These are phyloP conservation scores for Elephas maximus DNA, from an alignment of 2,113 vertebrate genomes.

Conservation along the genomic window DNA sequence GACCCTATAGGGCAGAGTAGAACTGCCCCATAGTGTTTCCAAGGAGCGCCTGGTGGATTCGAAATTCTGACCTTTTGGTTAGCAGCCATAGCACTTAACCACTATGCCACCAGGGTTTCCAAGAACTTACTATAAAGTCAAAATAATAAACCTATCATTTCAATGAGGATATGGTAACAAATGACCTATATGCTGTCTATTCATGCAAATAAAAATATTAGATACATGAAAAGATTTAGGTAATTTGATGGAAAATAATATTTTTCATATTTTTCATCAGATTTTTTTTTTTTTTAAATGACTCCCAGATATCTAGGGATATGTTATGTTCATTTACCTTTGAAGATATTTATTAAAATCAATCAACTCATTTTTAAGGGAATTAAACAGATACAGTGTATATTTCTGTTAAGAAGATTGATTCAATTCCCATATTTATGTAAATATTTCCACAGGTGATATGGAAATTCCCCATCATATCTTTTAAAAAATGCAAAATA, in stretches of 20 bases:
- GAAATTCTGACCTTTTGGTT: no score
- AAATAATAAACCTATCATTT: background rate
- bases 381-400: background rate
- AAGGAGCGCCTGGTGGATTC: no score
- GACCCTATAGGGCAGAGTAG: no score
- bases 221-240: background rate
- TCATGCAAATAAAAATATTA: background rate
- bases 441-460: background rate
- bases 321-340: conserved; percentile 18
- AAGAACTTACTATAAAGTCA: background rate
- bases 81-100: no score
- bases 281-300: background rate
- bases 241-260: background rate
- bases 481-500: background rate
- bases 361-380: background rate
- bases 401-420: background rate
- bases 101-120: no score
- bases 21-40: no score
- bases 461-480: background rate
- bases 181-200: background rate
- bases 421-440: conserved; percentile 2
- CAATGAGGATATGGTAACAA: background rate
- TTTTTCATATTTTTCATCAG: conserved; percentile 12
- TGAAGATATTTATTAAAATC: conserved; percentile 18
- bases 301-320: background rate